Conservation (phyloP, 2,797 vertebrate species). For the Menidia menidia region DNA sequence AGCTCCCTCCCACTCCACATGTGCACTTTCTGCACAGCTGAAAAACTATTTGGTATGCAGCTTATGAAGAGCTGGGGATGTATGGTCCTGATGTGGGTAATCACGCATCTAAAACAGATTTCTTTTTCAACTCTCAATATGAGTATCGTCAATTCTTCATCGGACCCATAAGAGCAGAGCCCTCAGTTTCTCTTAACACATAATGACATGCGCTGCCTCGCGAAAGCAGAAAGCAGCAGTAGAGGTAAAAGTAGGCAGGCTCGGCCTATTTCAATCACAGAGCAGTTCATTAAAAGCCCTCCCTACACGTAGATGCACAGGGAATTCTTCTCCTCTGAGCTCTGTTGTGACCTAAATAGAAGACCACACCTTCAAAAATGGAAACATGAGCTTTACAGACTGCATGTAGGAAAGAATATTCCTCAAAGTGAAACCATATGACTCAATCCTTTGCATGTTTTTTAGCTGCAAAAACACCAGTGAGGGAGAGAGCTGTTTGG, state of each 20-base stretch:
- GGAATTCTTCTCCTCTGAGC: conserved; percentile 74
- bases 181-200: conserved; percentile 21
- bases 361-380: conserved; percentile 78
- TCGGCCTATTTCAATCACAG: conserved; percentile 69
- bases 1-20: conserved; percentile 35
- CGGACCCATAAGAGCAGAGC: not conserved
- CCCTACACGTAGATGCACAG: conserved; percentile 64
- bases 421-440: conserved; percentile 86
- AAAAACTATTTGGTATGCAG: conserved; percentile 53
- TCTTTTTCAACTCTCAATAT: conserved; percentile 5
- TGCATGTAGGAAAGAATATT: conserved; percentile 76
- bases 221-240: conserved; percentile 36
- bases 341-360: conserved; percentile 83
- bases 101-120: conserved; percentile 16
- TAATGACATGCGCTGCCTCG: not conserved
- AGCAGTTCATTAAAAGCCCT: conserved; percentile 71
- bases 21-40: conserved; percentile 44
- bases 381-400: conserved; percentile 81
- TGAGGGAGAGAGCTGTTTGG: conserved; percentile 55
- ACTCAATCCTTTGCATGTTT: conserved; percentile 58
- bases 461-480: conserved; percentile 43
- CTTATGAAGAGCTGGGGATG: conserved; percentile 30
- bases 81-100: conserved; percentile 17
- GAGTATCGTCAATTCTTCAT: conserved; percentile 22
- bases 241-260: conserved; percentile 62